Conservation (phyloP, 2,113 vertebrate genomes). For the Lepus europaeus region DNA sequence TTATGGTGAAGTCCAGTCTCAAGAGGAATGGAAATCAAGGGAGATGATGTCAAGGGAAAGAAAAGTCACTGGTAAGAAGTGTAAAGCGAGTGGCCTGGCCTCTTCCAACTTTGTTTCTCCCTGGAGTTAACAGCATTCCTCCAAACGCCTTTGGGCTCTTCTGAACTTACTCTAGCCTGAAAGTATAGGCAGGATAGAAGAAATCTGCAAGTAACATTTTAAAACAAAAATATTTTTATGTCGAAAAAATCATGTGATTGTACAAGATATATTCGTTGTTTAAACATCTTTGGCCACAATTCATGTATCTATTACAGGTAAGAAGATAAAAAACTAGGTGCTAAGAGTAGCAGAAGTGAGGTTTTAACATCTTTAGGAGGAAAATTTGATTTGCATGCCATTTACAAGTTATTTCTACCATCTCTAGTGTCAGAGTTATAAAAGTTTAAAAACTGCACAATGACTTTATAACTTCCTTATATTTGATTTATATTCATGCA, state of each 20-base stretch:
- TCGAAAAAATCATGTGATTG: background rate
- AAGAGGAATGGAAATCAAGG: background rate
- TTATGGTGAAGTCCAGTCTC: background rate
- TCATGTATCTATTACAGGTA: background rate
- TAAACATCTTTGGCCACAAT: background rate
- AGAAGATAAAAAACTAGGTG: background rate
- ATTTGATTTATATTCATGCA: constrained; percentile 53
- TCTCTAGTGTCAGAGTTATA: constrained; percentile 30
- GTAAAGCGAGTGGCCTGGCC: background rate
- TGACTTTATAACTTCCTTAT: background rate
- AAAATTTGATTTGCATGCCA: background rate
- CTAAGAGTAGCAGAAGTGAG: background rate
- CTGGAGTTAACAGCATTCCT: background rate
- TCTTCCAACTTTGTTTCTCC: background rate
- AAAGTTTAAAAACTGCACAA: background rate
- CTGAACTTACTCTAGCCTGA: background rate
- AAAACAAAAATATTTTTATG: background rate
- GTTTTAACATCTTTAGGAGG: constrained; percentile 2
- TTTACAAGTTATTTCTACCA: constrained; percentile 49
- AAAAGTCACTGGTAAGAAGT: background rate
- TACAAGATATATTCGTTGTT: background rate
- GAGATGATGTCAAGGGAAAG: background rate
- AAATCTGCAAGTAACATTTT: constrained; percentile 7
- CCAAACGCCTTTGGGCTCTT: background rate
- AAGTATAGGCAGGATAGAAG: background rate